These are phyloP conservation scores for Eremobia ochroleuca DNA, from an alignment of 2,888 invertebrate species.

Conservation along the genomic window DNA sequence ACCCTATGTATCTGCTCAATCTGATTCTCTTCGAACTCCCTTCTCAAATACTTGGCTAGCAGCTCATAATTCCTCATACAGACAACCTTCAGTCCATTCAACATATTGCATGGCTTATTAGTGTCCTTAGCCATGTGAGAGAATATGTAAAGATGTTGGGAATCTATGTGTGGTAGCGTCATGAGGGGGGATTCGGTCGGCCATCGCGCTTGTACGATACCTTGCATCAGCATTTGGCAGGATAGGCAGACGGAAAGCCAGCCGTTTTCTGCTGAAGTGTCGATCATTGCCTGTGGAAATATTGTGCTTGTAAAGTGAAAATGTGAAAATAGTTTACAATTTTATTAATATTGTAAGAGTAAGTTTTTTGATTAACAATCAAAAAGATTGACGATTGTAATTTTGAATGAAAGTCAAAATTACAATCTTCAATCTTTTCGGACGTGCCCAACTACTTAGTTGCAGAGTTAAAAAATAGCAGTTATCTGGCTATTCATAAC, in stretches of 20 bases:
- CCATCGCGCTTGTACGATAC: constrained; percentile 98
- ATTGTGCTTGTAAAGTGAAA: background rate
- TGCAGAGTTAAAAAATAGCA: too few species aligned
- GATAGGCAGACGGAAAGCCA: constrained; percentile 96
- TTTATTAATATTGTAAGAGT: too few species aligned
- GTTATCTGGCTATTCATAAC: too few species aligned
- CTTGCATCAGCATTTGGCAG: constrained; percentile 96
- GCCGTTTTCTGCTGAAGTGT: constrained; percentile 97
- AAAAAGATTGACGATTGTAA: too few species aligned
- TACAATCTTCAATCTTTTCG: too few species aligned
- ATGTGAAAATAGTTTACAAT: background rate
- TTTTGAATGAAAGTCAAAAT: too few species aligned
- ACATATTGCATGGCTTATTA: constrained; percentile 81
- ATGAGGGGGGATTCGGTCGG: constrained; percentile 94
- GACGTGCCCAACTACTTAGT: too few species aligned
- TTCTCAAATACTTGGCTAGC: constrained; percentile 91
- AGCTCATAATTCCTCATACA: constrained; percentile 91
- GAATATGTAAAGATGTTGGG: constrained; percentile 92
- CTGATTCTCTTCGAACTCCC: constrained; percentile 92
- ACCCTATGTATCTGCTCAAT: constrained; percentile 93
- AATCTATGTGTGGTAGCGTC: constrained; percentile 94
- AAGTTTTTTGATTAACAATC: too few species aligned
- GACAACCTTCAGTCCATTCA: constrained; percentile 92
- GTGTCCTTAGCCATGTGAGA: constrained; percentile 85
- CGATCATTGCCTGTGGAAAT: constrained; percentile 96